These are phyloP conservation scores for Halcyon leucocephala DNA, from an alignment of 2,797 vertebrate species.

Conservation along the genomic window DNA sequence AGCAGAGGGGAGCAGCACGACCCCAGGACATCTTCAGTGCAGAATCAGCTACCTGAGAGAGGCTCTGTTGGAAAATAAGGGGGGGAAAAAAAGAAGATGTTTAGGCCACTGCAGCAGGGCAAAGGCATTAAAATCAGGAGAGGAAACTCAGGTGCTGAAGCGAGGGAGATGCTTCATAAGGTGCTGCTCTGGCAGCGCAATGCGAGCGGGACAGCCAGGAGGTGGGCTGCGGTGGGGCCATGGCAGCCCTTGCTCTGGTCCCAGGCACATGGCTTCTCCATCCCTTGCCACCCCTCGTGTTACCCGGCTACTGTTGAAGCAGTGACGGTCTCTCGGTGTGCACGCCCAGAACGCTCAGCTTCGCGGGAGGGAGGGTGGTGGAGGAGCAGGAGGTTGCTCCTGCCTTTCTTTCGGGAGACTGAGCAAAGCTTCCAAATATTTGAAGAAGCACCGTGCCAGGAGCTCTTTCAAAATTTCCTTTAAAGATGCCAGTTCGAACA, in stretches of 20 bases:
- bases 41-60: neutral
- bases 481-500: constrained; percentile 40
- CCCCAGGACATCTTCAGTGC: neutral
- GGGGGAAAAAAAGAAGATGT: accelerated
- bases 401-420: constrained; percentile 45
- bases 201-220: no score
- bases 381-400: neutral
- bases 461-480: constrained; percentile 56
- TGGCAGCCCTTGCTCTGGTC: neutral
- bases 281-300: neutral
- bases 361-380: neutral
- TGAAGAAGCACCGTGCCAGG: constrained; percentile 27
- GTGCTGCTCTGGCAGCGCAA: neutral
- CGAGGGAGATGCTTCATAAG: neutral
- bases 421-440: constrained; percentile 47
- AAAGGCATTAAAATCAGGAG: neutral
- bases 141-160: neutral
- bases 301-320: neutral
- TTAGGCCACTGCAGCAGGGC: neutral
- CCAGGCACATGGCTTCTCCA: neutral
- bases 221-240: no score
- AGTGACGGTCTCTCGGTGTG: accelerated
- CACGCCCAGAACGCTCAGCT: neutral
- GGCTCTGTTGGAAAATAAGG: neutral
- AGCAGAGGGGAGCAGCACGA: neutral